Base-by-base conservation (phyloP, 1,140 invertebrate genomes). In the Melanaphis sacchari region DNA sequence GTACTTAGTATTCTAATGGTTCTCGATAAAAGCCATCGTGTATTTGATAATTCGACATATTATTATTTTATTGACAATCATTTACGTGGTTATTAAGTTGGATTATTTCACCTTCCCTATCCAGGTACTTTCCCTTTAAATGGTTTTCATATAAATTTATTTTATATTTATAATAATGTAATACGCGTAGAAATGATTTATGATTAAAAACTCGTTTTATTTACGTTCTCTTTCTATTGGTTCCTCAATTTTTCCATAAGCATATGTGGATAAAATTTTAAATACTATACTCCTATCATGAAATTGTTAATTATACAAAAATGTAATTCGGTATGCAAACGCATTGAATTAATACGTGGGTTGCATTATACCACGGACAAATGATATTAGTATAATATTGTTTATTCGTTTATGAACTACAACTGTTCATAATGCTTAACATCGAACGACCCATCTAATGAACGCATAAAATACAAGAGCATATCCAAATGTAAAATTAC, bases 141-240 rank as follows among this genome's bases (percentile, higher is more conserved):
- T 38, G 66, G 54, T 38, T 90, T 40, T 21, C n/a, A 36, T 92
- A 82, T 49, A 46, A 82, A 81, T 92, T 92, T 92, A 92, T 92
- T 92, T 92, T 36, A 81, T 38, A 59, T 43, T 90, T 90, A 43
- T 66, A 66, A 59, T n/a, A 54, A n/a, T 38, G 52, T n/a, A 66
- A 59, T 41, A 31, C 2, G 89, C 38, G 36, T 54, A 21, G 41
- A 40, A 66, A 92, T 92, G 90, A 92, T 92, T 81, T 92, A 92
- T 38, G 90, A 82, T 82, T 92, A 82, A 82, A 92, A 92, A 92
- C 90, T 92, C 66, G 90, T 92, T 92, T 81, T 81, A 49, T 81
- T 46, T 49, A 81, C 66, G 66, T 82, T 82, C 43, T 46, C 66
- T 92, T 92, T 81, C 90, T 81, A 49, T 82, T 92, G 41, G 31